Evolutionary conservation across 2,797 vertebrate genomes (phyloP).

Genomic region (Zenarchopterus dispar): DNA sequence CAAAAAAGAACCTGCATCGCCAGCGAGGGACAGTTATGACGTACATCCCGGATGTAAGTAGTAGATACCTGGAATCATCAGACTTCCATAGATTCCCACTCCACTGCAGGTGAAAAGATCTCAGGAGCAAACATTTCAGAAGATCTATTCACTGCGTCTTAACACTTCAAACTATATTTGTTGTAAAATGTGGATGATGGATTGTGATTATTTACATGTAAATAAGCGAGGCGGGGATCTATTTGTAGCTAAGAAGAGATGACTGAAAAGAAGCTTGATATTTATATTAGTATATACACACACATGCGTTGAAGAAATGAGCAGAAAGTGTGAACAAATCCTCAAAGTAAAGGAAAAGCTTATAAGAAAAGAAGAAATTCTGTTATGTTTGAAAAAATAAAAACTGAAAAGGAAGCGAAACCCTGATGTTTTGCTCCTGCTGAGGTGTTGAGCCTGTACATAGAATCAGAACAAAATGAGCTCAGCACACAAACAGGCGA

Average conservation of each 20-base stretch:
- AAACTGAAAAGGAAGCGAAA: not conserved
- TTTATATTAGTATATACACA: not conserved
- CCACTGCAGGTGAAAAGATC: too few species aligned
- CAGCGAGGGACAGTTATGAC: too few species aligned
- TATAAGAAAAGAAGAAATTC: not conserved
- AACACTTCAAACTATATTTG: too few species aligned
- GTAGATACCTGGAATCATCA: too few species aligned
- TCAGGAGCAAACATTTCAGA: too few species aligned
- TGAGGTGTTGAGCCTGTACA: slow-evolving; percentile 35
- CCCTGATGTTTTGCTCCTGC: slow-evolving; percentile 8
- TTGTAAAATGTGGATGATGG: not conserved
- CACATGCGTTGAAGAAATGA: too few species aligned
- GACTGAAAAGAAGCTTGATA: not conserved
- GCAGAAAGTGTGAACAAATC: not conserved
- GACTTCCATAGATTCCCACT: too few species aligned
- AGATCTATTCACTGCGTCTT: too few species aligned
- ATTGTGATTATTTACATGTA: not conserved
- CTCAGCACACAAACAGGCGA: slow-evolving; percentile 24
- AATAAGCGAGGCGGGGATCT: not conserved
- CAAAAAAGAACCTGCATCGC: too few species aligned
- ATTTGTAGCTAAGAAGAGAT: too few species aligned
- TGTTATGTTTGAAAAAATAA: not conserved
- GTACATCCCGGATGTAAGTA: too few species aligned
- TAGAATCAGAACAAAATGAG: slow-evolving; percentile 25
- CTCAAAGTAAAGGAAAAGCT: slow-evolving; percentile 9